Conservation (phyloP, 2,797 vertebrate species). For the Anguilla marmorata region DNA sequence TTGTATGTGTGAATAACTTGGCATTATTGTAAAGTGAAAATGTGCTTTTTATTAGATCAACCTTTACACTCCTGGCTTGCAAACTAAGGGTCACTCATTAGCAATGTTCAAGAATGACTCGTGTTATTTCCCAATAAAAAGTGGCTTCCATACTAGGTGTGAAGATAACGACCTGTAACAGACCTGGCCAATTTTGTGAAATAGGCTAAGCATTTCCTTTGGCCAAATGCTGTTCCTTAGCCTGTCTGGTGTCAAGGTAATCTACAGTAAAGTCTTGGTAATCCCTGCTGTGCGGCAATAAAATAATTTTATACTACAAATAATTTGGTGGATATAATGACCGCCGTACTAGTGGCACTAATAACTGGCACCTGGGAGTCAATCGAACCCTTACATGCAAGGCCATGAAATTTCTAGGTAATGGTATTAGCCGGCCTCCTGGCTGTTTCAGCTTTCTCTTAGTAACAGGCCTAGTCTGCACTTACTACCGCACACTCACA, state of each 20-base stretch:
- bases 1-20: too few species aligned
- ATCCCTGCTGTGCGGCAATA: background rate
- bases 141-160: background rate
- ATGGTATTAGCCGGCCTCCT: background rate
- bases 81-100: background rate
- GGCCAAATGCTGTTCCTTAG: background rate
- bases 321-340: background rate
- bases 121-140: background rate
- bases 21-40: too few species aligned
- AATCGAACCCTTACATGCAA: background rate
- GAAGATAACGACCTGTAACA: background rate
- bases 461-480: background rate
- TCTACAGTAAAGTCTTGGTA: background rate
- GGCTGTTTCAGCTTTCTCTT: background rate
- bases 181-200: background rate
- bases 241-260: background rate
- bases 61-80: background rate
- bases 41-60: background rate
- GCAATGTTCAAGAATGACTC: background rate
- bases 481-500: background rate
- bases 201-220: background rate
- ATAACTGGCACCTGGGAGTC: conserved; percentile 7
- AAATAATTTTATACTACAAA: background rate
- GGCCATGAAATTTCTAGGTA: background rate
- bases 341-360: background rate